A percentile compares a stretch with the other conserved stretches of the same genome.
Evolutionary conservation across 2,113 vertebrate genomes (phyloP).

Genomic region (Rhodinocichla rosea): DNA sequence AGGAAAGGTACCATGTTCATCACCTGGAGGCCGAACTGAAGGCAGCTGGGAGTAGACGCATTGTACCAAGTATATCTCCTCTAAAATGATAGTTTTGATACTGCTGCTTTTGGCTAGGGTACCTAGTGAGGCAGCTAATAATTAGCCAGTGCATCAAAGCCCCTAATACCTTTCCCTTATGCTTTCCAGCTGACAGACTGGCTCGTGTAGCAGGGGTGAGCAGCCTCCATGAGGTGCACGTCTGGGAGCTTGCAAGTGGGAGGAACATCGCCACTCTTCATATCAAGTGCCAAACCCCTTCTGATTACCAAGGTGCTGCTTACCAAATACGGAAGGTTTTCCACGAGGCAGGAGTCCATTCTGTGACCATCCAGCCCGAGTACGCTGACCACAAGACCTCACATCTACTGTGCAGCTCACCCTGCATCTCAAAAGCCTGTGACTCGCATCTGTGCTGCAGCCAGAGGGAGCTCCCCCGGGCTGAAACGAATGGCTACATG

Average conservation of each 20-base stretch:
- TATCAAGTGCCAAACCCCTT: conserved; percentile 68
- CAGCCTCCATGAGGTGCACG: conserved; percentile 79
- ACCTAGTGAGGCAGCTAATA: neutral
- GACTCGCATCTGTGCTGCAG: conserved; percentile 76
- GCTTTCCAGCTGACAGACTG: conserved; percentile 72
- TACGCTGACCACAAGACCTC: conserved; percentile 37
- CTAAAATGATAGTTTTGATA: neutral
- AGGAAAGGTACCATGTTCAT: neutral
- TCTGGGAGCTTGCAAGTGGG: conserved; percentile 80
- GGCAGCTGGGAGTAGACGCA: neutral
- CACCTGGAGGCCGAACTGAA: neutral
- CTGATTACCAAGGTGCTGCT: conserved; percentile 54
- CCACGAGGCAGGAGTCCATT: conserved; percentile 77
- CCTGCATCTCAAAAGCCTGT: conserved; percentile 76
- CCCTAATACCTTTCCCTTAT: neutral
- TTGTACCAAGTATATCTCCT: neutral
- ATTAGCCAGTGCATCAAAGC: neutral
- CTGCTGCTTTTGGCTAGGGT: neutral
- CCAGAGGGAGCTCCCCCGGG: neutral
- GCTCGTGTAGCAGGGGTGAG: conserved; percentile 65
- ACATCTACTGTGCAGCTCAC: conserved; percentile 55
- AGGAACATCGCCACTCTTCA: conserved; percentile 83
- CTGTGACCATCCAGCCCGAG: conserved; percentile 82
- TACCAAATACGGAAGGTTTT: conserved; percentile 75
- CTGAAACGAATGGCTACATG: conserved; percentile 42